These are phyloP conservation scores for Asbolus verrucosus DNA, from an alignment of 1,140 invertebrate genomes.

Conservation along the genomic window DNA sequence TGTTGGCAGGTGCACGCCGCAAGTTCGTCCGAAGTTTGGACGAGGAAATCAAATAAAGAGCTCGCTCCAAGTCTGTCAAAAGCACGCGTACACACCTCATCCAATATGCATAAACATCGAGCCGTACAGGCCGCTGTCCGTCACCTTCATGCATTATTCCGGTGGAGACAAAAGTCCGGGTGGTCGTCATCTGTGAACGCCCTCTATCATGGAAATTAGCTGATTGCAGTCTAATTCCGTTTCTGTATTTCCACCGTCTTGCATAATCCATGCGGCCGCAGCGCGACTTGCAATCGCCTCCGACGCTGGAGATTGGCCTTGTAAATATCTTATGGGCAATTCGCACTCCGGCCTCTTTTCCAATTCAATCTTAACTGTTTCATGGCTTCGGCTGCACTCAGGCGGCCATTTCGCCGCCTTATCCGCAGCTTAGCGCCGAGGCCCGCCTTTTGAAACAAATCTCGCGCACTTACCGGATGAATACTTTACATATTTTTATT, in stretches of 20 bases:
- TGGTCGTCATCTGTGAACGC: constrained; percentile 34
- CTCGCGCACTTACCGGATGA: constrained; percentile 26
- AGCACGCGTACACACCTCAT: constrained; percentile 44
- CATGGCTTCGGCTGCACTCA: constrained; percentile 46
- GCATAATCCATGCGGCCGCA: constrained; percentile 49
- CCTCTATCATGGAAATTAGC: constrained; percentile 53
- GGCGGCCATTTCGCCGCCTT: constrained; percentile 34
- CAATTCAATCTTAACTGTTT: constrained; percentile 60
- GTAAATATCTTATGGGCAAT: constrained; percentile 62
- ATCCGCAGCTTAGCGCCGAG: constrained; percentile 36
- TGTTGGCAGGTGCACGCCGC: constrained; percentile 33
- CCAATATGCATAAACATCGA: constrained; percentile 50
- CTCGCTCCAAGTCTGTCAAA: constrained; percentile 39
- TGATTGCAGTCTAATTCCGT: constrained; percentile 47
- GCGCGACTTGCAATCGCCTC: constrained; percentile 44
- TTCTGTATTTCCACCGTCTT: constrained; percentile 44
- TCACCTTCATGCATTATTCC: constrained; percentile 52
- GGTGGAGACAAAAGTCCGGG: constrained; percentile 40
- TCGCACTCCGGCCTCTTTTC: constrained; percentile 56
- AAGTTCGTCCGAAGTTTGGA: constrained; percentile 42
- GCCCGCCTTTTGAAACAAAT: constrained; percentile 50
- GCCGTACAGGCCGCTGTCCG: constrained; percentile 44
- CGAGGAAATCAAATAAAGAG: constrained; percentile 49
- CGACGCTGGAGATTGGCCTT: constrained; percentile 53
- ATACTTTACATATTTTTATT: constrained; percentile 38